A percentile compares a stretch with the other conserved stretches of the same genome.
These are phyloP conservation scores for Epinephelus moara DNA, from an alignment of 2,113 vertebrate species.

Conservation along the genomic window DNA sequence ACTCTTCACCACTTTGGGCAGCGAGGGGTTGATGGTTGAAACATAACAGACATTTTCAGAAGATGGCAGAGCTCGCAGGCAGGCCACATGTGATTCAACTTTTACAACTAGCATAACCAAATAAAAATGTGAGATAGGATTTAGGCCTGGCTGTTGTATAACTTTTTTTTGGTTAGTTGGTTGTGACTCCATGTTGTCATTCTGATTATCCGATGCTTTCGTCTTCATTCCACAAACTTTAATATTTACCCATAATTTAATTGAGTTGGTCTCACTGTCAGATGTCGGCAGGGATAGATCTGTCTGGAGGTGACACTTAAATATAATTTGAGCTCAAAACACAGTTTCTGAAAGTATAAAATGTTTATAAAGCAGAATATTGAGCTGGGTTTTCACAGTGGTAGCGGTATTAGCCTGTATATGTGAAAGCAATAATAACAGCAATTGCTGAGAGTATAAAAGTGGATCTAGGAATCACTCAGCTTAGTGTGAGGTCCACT, in stretches of 20 bases:
- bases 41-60: background rate
- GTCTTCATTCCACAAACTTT: background rate
- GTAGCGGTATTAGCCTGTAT: background rate
- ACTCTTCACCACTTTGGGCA: background rate
- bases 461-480: background rate
- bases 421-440: background rate
- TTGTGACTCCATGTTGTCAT: background rate
- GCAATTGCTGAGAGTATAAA: background rate
- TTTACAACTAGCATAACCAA: background rate
- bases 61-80: background rate
- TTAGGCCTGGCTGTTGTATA: background rate
- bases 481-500: background rate
- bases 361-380: background rate
- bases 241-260: background rate
- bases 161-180: background rate
- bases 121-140: background rate
- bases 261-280: background rate
- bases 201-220: too few species aligned
- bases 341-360: background rate
- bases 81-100: constrained; percentile 1
- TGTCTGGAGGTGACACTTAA: background rate
- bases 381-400: too few species aligned
- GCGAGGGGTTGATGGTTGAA: background rate
- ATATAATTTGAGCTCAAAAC: background rate
- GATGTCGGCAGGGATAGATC: background rate